Evolutionary conservation across 1,140 invertebrate genomes (phyloP).

Genomic region (Acromyrmex echinatior): DNA sequence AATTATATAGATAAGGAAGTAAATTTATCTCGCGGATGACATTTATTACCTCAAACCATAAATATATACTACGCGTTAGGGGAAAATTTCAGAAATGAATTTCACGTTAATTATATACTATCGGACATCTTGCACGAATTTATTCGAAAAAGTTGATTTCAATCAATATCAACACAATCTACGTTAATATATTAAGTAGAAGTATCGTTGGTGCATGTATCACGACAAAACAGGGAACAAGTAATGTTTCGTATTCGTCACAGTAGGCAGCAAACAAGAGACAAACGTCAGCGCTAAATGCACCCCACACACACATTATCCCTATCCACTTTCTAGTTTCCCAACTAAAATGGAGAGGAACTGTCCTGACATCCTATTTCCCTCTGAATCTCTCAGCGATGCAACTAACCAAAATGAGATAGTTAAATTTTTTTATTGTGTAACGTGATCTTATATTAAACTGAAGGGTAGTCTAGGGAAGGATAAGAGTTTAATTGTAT

Average conservation of each 20-base stretch:
- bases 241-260: background rate
- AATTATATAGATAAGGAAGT: background rate
- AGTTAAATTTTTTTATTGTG: slow-evolving; percentile 17
- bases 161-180: slow-evolving; percentile 19
- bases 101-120: background rate
- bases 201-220: slow-evolving; percentile 1
- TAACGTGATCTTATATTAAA: slow-evolving; percentile 34
- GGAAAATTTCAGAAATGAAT: background rate
- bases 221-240: slow-evolving; percentile 3
- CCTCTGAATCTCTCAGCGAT: background rate
- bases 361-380: slow-evolving; percentile 17
- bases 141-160: slow-evolving; percentile 19
- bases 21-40: background rate
- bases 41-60: slow-evolving; percentile 14
- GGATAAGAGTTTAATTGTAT: slow-evolving; percentile 27
- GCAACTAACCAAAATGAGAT: background rate
- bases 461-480: background rate
- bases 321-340: slow-evolving; percentile 29
- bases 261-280: slow-evolving; percentile 9
- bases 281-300: slow-evolving; percentile 44
- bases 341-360: slow-evolving; percentile 13
- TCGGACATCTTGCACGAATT: background rate
- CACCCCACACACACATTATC: background rate
- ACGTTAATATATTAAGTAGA: slow-evolving; percentile 25
- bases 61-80: background rate